Conservation (phyloP, 2,797 vertebrate species). For the Microctenopoma steveboyesi region DNA sequence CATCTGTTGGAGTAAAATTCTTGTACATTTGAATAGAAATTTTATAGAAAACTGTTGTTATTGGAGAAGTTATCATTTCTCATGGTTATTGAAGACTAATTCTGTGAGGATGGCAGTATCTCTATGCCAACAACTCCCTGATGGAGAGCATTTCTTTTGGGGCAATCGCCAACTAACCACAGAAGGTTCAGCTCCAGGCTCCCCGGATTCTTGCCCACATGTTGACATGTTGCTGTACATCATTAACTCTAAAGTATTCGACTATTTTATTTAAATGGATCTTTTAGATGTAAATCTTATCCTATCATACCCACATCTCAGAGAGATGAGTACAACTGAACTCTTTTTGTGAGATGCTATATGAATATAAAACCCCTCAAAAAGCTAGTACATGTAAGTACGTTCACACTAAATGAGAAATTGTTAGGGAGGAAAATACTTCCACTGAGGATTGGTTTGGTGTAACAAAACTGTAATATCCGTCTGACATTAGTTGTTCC, state of each 20-base stretch:
- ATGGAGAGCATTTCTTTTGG: no score
- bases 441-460: not conserved
- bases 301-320: no score
- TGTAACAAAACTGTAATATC: not conserved
- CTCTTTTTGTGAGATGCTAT: no score
- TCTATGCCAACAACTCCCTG: not conserved
- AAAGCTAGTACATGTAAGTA: not conserved
- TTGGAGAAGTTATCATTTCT: slow-evolving; percentile 29
- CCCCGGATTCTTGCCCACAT: no score
- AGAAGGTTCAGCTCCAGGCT: no score
- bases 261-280: no score
- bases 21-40: slow-evolving; percentile 27
- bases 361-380: no score
- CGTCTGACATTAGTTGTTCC: not conserved
- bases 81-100: slow-evolving; percentile 18
- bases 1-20: slow-evolving; percentile 42
- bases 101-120: slow-evolving; percentile 12
- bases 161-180: no score
- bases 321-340: not conserved
- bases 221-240: no score
- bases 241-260: no score
- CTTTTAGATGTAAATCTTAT: no score
- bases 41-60: slow-evolving; percentile 28
- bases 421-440: not conserved
- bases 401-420: not conserved